Percentiles rank a stretch among this genome's conserved stretches.
Conservation (phyloP, 2,113 vertebrate genomes). For the Mugil cephalus region DNA sequence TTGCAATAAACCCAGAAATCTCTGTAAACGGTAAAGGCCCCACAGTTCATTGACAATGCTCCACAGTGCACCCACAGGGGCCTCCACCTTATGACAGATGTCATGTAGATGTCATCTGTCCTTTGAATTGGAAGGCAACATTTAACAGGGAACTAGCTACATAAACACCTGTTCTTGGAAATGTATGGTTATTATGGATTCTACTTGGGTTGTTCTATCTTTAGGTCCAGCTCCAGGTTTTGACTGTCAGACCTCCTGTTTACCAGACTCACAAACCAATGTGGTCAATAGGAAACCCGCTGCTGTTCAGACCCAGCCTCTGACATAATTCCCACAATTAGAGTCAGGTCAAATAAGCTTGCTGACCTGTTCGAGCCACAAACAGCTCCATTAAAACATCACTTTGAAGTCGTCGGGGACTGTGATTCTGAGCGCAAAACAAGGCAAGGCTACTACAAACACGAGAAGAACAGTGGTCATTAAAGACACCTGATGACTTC, state of each 20-base stretch:
- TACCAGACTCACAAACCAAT: slow-evolving; percentile 24
- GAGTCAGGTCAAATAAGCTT: slow-evolving; percentile 47
- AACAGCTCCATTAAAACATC: slow-evolving; percentile 67
- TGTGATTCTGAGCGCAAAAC: background rate
- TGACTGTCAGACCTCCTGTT: background rate
- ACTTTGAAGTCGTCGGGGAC: slow-evolving; percentile 19
- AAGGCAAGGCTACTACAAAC: background rate
- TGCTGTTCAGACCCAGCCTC: slow-evolving; percentile 11
- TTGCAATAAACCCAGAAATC: no score
- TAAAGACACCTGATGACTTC: no score
- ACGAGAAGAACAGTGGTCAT: no score
- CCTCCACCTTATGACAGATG: no score
- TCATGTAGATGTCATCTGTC: background rate
- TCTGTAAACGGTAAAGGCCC: no score
- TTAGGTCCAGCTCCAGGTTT: background rate
- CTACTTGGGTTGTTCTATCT: background rate
- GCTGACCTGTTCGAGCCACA: slow-evolving; percentile 48
- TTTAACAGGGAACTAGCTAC: background rate
- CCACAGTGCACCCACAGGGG: no score
- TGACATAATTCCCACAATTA: slow-evolving; percentile 50
- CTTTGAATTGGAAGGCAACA: background rate
- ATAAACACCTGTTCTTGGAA: background rate
- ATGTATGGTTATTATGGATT: background rate
- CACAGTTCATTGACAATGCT: no score
- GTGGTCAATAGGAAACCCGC: slow-evolving; percentile 27